Conservation (phyloP, 1,140 invertebrate genomes). For the Globodera rostochiensis region DNA sequence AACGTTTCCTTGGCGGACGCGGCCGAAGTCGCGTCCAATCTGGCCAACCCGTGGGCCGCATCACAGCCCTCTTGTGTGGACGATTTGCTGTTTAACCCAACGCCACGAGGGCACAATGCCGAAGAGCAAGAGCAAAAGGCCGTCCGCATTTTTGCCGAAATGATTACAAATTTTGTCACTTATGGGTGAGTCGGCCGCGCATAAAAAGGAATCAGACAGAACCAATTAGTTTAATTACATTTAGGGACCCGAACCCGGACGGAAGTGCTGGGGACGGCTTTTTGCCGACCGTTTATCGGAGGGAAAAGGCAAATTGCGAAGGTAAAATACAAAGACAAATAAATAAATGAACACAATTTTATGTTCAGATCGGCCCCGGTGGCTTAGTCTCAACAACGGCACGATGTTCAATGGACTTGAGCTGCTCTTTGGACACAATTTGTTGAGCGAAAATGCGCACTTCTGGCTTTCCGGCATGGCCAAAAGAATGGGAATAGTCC, state of each 20-base stretch:
- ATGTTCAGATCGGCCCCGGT: not conserved
- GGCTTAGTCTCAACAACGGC: not conserved
- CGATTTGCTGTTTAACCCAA: constrained; percentile 17
- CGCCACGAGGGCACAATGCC: not conserved
- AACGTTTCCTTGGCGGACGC: constrained; percentile 11
- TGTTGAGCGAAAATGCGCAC: not conserved
- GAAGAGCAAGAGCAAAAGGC: not conserved
- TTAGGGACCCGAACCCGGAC: constrained; percentile 16
- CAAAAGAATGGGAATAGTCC: constrained; percentile 1
- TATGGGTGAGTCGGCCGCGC: constrained; percentile 12
- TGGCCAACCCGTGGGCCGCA: constrained; percentile 11
- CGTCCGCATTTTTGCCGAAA: constrained; percentile 14
- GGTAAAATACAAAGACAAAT: not conserved
- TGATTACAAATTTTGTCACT: constrained; percentile 4
- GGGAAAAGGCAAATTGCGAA: constrained; percentile 5
- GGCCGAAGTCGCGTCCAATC: constrained; percentile 10
- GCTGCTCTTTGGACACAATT: not conserved
- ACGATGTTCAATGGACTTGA: not conserved
- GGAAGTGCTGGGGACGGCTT: not conserved
- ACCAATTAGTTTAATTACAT: not conserved
- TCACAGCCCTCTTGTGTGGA: constrained; percentile 5
- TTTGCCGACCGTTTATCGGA: not conserved
- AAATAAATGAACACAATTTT: not conserved
- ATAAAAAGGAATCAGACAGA: not conserved
- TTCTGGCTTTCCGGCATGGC: constrained; percentile 6